A percentile compares a stretch with the other conserved stretches of the same genome.
These are phyloP conservation scores for Vombatus ursinus DNA, from an alignment of 2,113 vertebrate genomes.

Conservation along the genomic window DNA sequence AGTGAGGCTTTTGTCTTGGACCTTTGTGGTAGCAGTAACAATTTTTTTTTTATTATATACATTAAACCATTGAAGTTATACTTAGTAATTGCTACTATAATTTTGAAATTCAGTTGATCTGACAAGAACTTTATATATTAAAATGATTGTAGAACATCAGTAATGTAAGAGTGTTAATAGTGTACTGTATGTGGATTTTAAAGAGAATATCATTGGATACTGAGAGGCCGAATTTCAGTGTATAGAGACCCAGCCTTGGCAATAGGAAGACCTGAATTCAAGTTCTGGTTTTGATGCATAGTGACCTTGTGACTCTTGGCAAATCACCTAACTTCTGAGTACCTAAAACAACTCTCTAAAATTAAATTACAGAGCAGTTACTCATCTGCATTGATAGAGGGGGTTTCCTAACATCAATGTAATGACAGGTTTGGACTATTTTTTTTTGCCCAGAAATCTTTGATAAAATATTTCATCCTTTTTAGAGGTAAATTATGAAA, in stretches of 20 bases:
- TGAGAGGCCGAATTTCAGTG: not conserved
- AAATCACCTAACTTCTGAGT: not conserved
- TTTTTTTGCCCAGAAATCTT: not conserved
- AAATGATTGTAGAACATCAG: not conserved
- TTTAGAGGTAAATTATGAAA: constrained; percentile 5
- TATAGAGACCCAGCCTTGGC: not conserved
- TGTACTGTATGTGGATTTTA: not conserved
- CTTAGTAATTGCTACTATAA: not conserved
- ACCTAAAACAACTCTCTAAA: not conserved
- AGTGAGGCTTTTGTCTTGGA: not conserved
- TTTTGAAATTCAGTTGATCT: not conserved
- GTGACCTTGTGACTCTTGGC: not conserved
- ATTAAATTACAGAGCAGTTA: not conserved
- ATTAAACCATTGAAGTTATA: not conserved
- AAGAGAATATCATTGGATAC: not conserved
- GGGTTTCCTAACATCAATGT: not conserved
- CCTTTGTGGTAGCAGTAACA: not conserved
- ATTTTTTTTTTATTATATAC: not conserved
- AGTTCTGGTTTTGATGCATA: not conserved
- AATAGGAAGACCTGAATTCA: not conserved
- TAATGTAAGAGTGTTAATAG: not conserved
- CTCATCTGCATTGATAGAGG: not conserved
- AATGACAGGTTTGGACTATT: not conserved
- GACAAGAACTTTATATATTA: not conserved
- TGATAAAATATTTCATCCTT: too few relatives aligned